phyloP scores from a whole-genome alignment of 2,113 vertebrate genomes.

The Myodes glareolus region DNA sequence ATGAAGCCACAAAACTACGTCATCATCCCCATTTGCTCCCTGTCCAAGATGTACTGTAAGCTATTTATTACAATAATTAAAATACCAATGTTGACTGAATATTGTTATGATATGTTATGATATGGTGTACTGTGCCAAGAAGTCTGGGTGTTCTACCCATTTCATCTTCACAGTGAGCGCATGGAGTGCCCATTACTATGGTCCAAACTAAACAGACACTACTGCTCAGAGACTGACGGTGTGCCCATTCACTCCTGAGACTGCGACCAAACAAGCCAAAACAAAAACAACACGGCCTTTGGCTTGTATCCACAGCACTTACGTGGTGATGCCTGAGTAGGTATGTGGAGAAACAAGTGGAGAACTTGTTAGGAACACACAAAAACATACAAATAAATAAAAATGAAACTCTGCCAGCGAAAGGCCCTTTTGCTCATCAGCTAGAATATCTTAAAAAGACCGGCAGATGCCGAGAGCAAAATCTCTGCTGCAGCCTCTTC shows the following conservation, averaged over 20 bases:
- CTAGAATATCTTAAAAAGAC: background rate
- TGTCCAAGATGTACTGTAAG: background rate
- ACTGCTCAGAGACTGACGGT: background rate
- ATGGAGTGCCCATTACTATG: background rate
- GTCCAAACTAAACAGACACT: background rate
- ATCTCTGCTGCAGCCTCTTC: background rate
- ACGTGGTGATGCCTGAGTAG: background rate
- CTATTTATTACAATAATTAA: background rate
- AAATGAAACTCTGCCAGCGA: background rate
- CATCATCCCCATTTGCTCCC: background rate
- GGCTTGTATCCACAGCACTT: background rate
- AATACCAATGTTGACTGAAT: background rate
- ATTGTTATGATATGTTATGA: rapidly evolving
- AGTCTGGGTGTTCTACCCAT: background rate
- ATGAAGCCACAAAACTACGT: background rate
- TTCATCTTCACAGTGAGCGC: background rate
- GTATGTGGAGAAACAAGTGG: background rate
- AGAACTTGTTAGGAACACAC: background rate
- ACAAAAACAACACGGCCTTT: background rate
- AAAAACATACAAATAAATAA: background rate
- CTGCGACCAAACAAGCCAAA: background rate
- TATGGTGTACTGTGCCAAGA: background rate
- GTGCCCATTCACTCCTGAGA: background rate
- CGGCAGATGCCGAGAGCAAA: background rate
- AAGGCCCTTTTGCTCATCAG: background rate